Base-by-base conservation (phyloP, 2,888 invertebrate genomes). In the Byasa hedistus region DNA sequence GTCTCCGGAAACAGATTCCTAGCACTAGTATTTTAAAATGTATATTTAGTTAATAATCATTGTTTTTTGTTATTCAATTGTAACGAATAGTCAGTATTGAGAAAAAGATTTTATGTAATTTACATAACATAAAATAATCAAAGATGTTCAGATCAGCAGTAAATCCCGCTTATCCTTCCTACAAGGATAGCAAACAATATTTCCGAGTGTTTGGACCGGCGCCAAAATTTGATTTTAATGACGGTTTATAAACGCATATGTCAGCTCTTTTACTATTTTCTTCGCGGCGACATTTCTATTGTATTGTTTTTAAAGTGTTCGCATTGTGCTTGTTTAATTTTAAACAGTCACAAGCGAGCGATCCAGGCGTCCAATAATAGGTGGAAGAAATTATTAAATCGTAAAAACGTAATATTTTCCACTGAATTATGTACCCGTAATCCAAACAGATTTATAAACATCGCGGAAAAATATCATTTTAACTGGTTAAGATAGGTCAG, bases 171-270 rank as follows among this genome's bases (percentile, higher is more conserved):
- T 83, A 84, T 80, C 80, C 79, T 85, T 86, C 79, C 79, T 83
- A 80, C 80, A 81, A 84, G 86, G 83, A 87, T 77, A 80, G 82
- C 84, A 84, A 85, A 87, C 83, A 86, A 86, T 87, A 86, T 86
- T 84, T 85, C 79, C 83, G 83, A 79, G 83, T 48, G 82, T 74
- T 83, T 91, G 91, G 90, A 79, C 61, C 73, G 58, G 51, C 44
- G 88, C 91, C 91, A 91, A 86, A 83, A 86, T 87, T 87, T 86
- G 83, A 86, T 90, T 91, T 87, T 90, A 91, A 91, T 90, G 86
- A 87, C 86, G 86, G 79, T 85, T 87, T 85, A 87, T 86, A 85
- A 79, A 83, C 83, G 79, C 84, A 84, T 86, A 86, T 81, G 83
- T 84, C 80, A 79, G 78, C 72, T 83, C 78, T 80, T 78, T 81